Conservation (phyloP, 2,888 invertebrate species). For the Drosophila greeni region DNA sequence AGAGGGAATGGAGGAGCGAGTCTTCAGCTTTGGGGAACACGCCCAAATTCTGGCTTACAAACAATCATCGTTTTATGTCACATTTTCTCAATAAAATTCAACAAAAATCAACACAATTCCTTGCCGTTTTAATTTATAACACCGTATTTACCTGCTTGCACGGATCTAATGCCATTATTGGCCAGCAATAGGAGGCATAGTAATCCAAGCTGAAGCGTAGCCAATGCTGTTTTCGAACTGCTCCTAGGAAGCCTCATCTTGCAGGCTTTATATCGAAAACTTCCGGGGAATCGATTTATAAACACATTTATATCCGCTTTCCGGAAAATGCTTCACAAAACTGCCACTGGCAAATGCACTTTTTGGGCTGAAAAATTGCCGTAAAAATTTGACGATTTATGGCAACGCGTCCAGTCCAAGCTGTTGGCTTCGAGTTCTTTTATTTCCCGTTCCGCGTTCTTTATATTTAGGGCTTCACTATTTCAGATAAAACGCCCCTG, state of each 20-base stretch:
- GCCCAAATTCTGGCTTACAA: slow-evolving; percentile 68
- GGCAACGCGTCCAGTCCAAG: slow-evolving; percentile 17
- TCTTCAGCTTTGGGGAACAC: slow-evolving; percentile 65
- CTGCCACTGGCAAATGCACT: slow-evolving; percentile 21
- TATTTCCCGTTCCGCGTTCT: slow-evolving; percentile 2
- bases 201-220: slow-evolving; percentile 40
- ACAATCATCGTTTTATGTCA: slow-evolving; percentile 40
- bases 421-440: not conserved
- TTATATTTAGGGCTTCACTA: slow-evolving; percentile 13
- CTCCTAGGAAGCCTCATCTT: slow-evolving; percentile 51
- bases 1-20: slow-evolving; percentile 56
- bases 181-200: slow-evolving; percentile 53
- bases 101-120: not conserved
- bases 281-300: slow-evolving; percentile 36
- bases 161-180: slow-evolving; percentile 62
- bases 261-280: slow-evolving; percentile 24
- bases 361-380: slow-evolving; percentile 15
- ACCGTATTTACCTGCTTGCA: slow-evolving; percentile 55
- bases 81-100: slow-evolving; percentile 8
- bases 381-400: slow-evolving; percentile 15
- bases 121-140: not conserved
- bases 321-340: slow-evolving; percentile 6
- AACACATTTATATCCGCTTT: slow-evolving; percentile 54
- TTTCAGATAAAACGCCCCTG: slow-evolving; percentile 8
- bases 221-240: slow-evolving; percentile 28